Evolutionary conservation across 2,113 vertebrate genomes (phyloP).

Genomic region (Falco punctatus): DNA sequence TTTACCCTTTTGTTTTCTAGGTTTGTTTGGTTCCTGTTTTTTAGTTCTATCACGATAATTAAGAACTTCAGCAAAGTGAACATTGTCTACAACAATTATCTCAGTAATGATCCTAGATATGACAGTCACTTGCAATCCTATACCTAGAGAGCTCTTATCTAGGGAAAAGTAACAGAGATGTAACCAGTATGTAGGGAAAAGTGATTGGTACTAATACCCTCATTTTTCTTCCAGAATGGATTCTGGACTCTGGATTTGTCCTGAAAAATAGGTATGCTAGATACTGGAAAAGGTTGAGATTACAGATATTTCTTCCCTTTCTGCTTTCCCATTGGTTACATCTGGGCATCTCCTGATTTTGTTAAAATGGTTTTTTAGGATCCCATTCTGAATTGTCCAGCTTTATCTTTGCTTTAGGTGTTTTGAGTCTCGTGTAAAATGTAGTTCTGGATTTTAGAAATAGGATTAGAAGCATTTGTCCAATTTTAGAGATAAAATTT

Average conservation of each 20-base stretch:
- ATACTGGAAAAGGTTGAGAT: neutral
- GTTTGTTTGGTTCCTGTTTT: neutral
- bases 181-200: neutral
- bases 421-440: neutral
- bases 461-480: neutral
- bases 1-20: constrained; percentile 31
- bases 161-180: neutral
- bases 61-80: neutral
- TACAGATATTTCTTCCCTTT: neutral
- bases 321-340: neutral
- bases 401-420: neutral
- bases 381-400: neutral
- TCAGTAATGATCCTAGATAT: neutral
- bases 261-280: neutral
- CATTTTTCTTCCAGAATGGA: neutral
- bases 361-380: neutral
- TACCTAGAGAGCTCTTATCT: neutral
- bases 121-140: neutral
- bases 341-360: neutral
- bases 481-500: neutral
- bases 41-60: neutral
- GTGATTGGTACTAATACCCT: neutral
- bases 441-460: neutral
- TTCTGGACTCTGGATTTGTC: neutral
- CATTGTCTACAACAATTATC: neutral